Base-by-base conservation (phyloP, 2,797 vertebrate species). In the Pseudomugil tenellus region DNA sequence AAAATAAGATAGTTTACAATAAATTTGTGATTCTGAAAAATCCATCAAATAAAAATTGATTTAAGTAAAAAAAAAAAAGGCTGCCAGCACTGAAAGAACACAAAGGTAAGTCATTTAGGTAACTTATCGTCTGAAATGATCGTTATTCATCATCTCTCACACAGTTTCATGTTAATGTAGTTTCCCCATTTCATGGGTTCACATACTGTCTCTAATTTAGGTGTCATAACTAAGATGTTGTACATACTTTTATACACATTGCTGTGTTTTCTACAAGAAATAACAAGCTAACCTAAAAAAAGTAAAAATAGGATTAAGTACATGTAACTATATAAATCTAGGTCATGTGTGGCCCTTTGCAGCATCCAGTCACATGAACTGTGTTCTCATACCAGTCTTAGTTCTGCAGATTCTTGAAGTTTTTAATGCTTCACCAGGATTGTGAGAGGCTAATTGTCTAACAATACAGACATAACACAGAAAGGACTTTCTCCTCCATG, bases 191-290 rank as follows among this genome's bases (percentile, higher is more conserved):
- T 74, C 39, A 83, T 79, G 74, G 77, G 69, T 81, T 72, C 56
- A 53, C 32, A 70, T 74, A 67, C 52, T 70, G 46, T 59, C 76
- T 85, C 63, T 56, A 4, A 37, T 90, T 83, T 91, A 81, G 51
- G 62, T 65, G 63, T 77, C 86, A 70, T 73, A 77, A 78, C 80
- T 58, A 71, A 83, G 80, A 60, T 67, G 43, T 74, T 60, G 60
- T 74, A 89, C 75, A 83, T 75, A 58, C 81, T 6, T 75, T 87
- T 86, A 84, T 81, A 91, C 87, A 92, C 83, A 88, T 72, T 73
- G 70, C 73, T 83, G 77, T 89, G 77, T 88, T 89, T 53, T 55
- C 23, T 51, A 51, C 48, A 14, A 25, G 6, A 13, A 51, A 48
- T 21, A 48, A 48, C 46, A 11, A 48, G 13, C 12, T 26, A 51